phyloP scores from a whole-genome alignment of 2,797 vertebrate species.

The Carcharodon carcharias region DNA sequence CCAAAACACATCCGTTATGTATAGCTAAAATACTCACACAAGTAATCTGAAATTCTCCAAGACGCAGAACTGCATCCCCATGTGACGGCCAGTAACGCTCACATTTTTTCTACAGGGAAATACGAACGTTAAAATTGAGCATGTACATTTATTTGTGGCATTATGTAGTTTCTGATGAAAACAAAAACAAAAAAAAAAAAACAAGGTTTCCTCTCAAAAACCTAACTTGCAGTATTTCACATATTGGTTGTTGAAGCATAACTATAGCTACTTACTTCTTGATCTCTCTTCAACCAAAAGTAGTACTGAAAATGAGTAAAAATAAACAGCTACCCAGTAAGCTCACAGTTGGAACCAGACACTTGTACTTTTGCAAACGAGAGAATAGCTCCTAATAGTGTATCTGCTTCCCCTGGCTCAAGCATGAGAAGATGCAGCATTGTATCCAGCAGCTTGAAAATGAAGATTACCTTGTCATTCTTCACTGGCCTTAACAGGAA shows the following conservation, averaged over 20 bases:
- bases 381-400: background rate
- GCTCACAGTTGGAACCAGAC: background rate
- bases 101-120: slow-evolving; percentile 86
- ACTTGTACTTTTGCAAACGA: background rate
- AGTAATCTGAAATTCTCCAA: slow-evolving; percentile 87
- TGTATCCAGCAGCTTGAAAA: background rate
- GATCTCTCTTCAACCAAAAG: background rate
- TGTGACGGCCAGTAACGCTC: slow-evolving; percentile 84
- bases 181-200: background rate
- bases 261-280: background rate
- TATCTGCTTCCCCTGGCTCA: background rate
- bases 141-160: background rate
- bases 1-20: slow-evolving; percentile 26
- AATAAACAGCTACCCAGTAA: background rate
- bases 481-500: background rate
- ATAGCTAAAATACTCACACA: slow-evolving; percentile 74
- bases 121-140: slow-evolving; percentile 38
- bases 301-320: background rate
- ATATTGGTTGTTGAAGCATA: background rate
- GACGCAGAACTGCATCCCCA: slow-evolving; percentile 74
- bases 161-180: background rate
- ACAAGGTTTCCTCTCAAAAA: background rate
- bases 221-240: background rate
- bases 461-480: background rate
- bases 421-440: background rate